These are phyloP conservation scores for Dastarcus helophoroides DNA, from an alignment of 2,888 invertebrate species.

Conservation along the genomic window DNA sequence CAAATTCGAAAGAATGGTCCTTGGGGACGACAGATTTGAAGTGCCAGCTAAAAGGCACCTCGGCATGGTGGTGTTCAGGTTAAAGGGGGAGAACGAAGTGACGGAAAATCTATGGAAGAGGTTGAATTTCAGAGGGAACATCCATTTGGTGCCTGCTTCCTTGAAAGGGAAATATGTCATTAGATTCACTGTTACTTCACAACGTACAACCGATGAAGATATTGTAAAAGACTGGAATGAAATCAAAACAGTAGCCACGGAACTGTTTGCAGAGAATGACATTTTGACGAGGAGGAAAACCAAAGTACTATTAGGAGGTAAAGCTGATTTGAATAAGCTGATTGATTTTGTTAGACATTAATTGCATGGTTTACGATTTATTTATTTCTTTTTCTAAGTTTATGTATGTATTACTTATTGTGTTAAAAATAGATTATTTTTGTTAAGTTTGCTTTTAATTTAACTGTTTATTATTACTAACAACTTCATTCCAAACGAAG, in stretches of 20 bases:
- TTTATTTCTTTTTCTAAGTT: neutral
- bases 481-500: no score
- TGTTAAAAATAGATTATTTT: no score
- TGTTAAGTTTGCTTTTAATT: no score
- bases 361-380: no score
- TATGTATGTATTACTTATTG: no score
- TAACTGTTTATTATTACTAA: no score
- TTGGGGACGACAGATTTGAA: constrained; percentile 78
- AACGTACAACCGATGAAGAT: constrained; percentile 67
- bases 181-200: constrained; percentile 86
- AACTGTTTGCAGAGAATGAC: constrained; percentile 54
- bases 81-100: constrained; percentile 72
- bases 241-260: constrained; percentile 60
- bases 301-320: constrained; percentile 67
- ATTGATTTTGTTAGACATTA: constrained; percentile 7
- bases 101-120: constrained; percentile 82
- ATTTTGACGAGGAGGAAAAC: constrained; percentile 41
- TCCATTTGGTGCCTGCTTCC: constrained; percentile 92
- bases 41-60: constrained; percentile 78
- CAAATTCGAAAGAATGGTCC: constrained; percentile 78
- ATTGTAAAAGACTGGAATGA: constrained; percentile 80
- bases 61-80: constrained; percentile 82
- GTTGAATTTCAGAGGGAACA: constrained; percentile 73
- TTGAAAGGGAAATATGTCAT: constrained; percentile 85
- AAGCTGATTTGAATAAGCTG: constrained; percentile 10